Percentiles rank a stretch among this genome's conserved stretches.
These are phyloP conservation scores for Parnassius smintheus DNA, from an alignment of 2,888 invertebrate species.

Conservation along the genomic window DNA sequence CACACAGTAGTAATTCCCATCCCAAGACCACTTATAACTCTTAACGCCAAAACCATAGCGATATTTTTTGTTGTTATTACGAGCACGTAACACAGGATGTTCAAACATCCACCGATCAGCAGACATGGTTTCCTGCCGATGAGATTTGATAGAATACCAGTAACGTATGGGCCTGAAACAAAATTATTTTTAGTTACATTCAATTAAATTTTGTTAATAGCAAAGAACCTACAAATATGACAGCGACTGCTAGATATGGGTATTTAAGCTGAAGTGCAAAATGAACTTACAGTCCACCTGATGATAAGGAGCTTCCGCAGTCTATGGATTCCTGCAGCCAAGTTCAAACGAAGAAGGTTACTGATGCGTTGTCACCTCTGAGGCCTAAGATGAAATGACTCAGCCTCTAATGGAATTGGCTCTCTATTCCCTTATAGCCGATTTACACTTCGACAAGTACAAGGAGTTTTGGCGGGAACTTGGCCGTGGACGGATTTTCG, in stretches of 20 bases:
- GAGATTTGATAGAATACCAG: slow-evolving; percentile 41
- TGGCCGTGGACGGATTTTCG: too few species aligned
- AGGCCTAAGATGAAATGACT: too few species aligned
- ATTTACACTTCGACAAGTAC: too few species aligned
- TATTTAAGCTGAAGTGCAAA: too few species aligned
- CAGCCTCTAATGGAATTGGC: too few species aligned
- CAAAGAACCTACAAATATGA: not conserved
- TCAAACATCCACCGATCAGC: slow-evolving; percentile 39
- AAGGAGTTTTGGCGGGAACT: too few species aligned
- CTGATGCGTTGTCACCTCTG: too few species aligned
- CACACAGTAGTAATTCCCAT: slow-evolving; percentile 39
- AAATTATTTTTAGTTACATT: not conserved
- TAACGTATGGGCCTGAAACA: slow-evolving; percentile 41
- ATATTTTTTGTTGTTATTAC: slow-evolving; percentile 37
- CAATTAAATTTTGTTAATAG: not conserved
- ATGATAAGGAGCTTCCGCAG: too few species aligned
- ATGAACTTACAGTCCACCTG: too few species aligned
- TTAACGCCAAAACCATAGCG: slow-evolving; percentile 34
- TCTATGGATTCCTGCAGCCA: too few species aligned
- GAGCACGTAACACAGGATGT: slow-evolving; percentile 38
- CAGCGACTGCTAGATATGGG: not conserved
- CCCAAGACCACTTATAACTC: slow-evolving; percentile 39
- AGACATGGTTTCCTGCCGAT: slow-evolving; percentile 44
- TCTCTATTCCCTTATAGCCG: too few species aligned
- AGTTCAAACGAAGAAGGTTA: too few species aligned